Evolutionary conservation across 2,888 invertebrate species (phyloP).

Genomic region (Chloroclysta siterata): DNA sequence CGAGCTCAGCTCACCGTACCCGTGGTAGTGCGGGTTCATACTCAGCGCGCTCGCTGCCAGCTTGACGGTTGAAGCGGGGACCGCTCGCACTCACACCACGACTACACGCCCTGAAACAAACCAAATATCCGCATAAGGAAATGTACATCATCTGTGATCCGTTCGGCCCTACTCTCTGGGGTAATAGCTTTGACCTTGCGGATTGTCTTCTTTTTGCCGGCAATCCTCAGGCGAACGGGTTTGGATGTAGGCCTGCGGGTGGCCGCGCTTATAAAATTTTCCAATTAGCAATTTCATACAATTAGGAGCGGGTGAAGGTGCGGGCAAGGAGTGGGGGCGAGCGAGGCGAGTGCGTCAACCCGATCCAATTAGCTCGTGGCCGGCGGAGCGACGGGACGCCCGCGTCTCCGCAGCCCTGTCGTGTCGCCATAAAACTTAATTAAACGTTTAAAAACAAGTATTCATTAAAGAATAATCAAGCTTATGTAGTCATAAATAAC

Average conservation of each 20-base stretch:
- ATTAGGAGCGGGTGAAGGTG: constrained; percentile 73
- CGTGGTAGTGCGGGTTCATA: constrained; percentile 96
- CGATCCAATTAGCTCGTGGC: constrained; percentile 85
- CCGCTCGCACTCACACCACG: constrained; percentile 80
- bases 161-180: neutral
- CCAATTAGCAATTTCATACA: constrained; percentile 85
- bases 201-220: constrained; percentile 28
- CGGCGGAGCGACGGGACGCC: constrained; percentile 81
- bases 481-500: constrained; percentile 86
- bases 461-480: constrained; percentile 86
- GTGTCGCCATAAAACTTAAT: constrained; percentile 86
- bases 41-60: constrained; percentile 94
- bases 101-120: constrained; percentile 80
- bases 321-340: constrained; percentile 55
- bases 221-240: constrained; percentile 46
- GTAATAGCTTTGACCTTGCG: constrained; percentile 24
- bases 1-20: constrained; percentile 92
- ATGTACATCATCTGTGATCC: neutral
- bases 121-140: constrained; percentile 13
- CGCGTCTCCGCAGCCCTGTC: constrained; percentile 78
- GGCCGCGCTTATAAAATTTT: constrained; percentile 84
- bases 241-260: constrained; percentile 72
- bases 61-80: constrained; percentile 88
- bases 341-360: constrained; percentile 76
- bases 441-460: constrained; percentile 86